Evolutionary conservation across 2,113 vertebrate genomes (phyloP).

Genomic region (Coptodon rendalli): DNA sequence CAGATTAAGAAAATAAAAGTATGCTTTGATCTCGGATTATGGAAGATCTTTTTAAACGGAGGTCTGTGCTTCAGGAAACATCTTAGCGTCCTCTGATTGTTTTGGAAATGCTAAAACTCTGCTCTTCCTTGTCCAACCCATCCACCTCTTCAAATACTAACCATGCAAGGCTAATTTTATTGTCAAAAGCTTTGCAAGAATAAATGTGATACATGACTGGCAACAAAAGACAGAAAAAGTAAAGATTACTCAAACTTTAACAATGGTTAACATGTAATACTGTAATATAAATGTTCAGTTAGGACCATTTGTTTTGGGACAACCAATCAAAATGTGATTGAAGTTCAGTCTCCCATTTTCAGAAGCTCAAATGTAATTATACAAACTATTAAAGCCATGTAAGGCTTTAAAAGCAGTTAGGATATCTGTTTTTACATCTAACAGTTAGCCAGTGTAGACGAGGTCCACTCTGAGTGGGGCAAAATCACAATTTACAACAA

Average conservation of each 20-base stretch:
- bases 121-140: fast-evolving
- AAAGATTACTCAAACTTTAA: neutral
- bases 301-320: neutral
- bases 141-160: neutral
- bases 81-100: neutral
- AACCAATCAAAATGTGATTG: neutral
- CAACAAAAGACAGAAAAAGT: neutral
- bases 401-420: neutral
- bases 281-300: neutral
- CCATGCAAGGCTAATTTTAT: neutral
- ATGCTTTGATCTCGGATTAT: conserved; percentile 31
- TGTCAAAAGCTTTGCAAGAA: neutral
- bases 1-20: conserved; percentile 7
- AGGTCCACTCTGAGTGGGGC: neutral
- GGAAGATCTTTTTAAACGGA: neutral
- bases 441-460: fast-evolving
- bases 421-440: neutral
- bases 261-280: neutral
- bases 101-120: neutral
- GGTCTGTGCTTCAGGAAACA: neutral
- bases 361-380: neutral
- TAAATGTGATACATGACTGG: neutral
- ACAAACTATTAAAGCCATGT: neutral
- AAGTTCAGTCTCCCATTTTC: neutral
- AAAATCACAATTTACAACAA: neutral